These are phyloP conservation scores for Pristiophorus japonicus DNA, from an alignment of 2,113 vertebrate genomes.

Conservation along the genomic window DNA sequence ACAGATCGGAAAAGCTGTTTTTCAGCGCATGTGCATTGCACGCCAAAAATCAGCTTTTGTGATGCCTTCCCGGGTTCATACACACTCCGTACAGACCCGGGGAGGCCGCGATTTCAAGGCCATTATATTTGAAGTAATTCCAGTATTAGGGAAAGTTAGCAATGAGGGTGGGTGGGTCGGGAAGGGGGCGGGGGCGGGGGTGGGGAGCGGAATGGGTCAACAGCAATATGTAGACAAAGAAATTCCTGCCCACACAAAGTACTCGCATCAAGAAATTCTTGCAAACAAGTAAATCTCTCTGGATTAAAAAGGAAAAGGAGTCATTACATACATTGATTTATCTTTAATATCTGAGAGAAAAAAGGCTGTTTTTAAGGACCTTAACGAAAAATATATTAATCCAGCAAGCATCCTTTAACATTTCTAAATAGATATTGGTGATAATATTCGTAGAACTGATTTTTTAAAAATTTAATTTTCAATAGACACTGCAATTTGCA, in stretches of 20 bases:
- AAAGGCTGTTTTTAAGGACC: background rate
- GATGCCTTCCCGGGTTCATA: no score
- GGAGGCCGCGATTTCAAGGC: no score
- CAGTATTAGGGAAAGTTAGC: background rate
- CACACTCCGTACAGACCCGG: no score
- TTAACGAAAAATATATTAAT: background rate
- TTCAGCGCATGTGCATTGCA: no score
- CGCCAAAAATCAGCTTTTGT: no score
- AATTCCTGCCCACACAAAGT: background rate
- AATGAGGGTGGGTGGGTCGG: background rate
- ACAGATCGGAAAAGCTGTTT: no score
- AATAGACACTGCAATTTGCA: background rate
- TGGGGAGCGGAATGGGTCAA: background rate
- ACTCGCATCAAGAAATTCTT: background rate
- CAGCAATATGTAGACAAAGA: background rate
- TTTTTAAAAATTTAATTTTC: background rate
- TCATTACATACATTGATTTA: no score
- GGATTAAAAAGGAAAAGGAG: background rate
- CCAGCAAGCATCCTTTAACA: background rate
- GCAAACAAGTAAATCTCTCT: background rate
- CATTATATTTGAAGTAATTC: constrained; percentile 1
- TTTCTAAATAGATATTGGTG: background rate
- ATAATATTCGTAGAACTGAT: background rate
- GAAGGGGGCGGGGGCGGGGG: no score
- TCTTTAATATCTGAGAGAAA: background rate